phyloP scores from a whole-genome alignment of 1,140 invertebrate species.

The Eulimnadia texana region DNA sequence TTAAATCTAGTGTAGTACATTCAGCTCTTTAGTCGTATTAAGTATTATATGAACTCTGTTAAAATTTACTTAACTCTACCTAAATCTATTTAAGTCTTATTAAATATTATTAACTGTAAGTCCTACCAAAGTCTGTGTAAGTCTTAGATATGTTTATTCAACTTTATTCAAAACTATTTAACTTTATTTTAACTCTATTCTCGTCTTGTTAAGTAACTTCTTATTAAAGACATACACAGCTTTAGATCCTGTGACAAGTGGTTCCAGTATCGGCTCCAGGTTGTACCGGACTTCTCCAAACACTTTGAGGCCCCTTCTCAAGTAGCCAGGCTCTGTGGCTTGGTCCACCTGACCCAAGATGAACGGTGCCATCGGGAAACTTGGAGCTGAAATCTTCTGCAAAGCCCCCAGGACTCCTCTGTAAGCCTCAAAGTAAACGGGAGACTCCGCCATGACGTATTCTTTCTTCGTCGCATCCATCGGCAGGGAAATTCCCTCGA shows the following conservation, averaged over 20 bases:
- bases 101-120: neutral
- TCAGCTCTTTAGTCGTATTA: too few relatives aligned
- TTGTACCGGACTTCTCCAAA: neutral
- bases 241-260: neutral
- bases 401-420: conserved; percentile 41
- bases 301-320: neutral
- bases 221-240: neutral
- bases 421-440: conserved; percentile 39
- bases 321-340: conserved; percentile 3
- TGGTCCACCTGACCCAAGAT: conserved; percentile 25
- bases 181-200: neutral
- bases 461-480: conserved; percentile 20
- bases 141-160: too few relatives aligned
- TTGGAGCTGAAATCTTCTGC: conserved; percentile 33
- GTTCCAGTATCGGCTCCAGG: neutral
- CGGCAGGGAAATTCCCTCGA: conserved; percentile 4
- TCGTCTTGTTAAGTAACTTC: neutral
- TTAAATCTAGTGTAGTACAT: too few relatives aligned
- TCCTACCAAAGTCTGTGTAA: too few relatives aligned
- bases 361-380: conserved; percentile 47
- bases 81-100: too few relatives aligned
- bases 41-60: too few relatives aligned
- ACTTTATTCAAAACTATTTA: neutral
- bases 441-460: conserved; percentile 45
- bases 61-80: too few relatives aligned